Evolutionary conservation across 35 echinoderm and acorn worm genomes (phyloP).

Genomic region (Stichopus chloronotus): DNA sequence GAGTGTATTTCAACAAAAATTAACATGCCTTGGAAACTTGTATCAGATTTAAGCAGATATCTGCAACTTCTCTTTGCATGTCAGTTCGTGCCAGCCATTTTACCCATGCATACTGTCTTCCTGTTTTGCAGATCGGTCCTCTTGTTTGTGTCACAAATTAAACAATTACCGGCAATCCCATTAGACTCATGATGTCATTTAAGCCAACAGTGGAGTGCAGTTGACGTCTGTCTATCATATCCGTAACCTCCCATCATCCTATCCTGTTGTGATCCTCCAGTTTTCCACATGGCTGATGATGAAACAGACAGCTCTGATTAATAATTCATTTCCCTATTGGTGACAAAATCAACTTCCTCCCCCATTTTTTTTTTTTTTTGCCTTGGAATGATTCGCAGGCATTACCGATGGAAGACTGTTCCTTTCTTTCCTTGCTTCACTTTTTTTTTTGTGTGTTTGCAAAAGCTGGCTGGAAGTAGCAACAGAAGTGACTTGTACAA

Average conservation of each 20-base stretch:
- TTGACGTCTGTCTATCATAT: constrained; percentile 48
- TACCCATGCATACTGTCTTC: background rate
- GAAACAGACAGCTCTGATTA: constrained; percentile 37
- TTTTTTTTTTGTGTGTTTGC: background rate
- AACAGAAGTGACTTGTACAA: constrained; percentile 16
- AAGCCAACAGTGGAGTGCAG: background rate
- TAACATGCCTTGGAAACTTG: too few species aligned
- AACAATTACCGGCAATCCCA: constrained; percentile 49
- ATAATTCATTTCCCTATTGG: constrained; percentile 47
- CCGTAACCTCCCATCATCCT: constrained; percentile 6
- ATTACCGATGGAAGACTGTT: too few species aligned
- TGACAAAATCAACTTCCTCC: constrained; percentile 54
- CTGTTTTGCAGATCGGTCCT: background rate
- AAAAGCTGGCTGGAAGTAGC: background rate
- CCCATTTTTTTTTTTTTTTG: background rate
- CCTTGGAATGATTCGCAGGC: too few species aligned
- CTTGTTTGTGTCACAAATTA: constrained; percentile 42
- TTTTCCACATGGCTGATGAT: constrained; percentile 30
- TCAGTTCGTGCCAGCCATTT: too few species aligned
- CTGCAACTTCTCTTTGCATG: too few species aligned
- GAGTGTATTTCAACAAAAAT: too few species aligned
- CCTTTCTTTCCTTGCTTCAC: too few species aligned
- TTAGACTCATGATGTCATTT: constrained; percentile 30
- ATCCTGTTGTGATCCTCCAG: constrained; percentile 43
- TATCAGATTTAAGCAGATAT: too few species aligned